Conservation (phyloP, 92 coral and sea anemone species). For the Meandrina meandrites region DNA sequence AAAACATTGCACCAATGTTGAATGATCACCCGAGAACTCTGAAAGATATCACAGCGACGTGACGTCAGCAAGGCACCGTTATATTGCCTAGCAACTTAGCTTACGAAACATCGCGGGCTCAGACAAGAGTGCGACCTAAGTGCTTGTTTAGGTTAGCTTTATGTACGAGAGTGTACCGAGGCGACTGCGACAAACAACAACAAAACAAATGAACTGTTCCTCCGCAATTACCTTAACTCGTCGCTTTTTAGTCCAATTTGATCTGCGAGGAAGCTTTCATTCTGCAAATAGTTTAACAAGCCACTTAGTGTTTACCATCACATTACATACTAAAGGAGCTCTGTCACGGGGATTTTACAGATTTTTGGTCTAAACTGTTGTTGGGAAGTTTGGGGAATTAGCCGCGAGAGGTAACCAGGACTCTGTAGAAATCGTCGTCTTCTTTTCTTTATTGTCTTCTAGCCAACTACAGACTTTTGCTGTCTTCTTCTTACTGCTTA, state of each 20-base stretch:
- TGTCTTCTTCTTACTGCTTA: too few species aligned
- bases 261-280: slow-evolving; percentile 87
- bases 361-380: too few species aligned
- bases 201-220: background rate
- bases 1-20: background rate
- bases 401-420: too few species aligned
- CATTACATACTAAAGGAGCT: too few species aligned
- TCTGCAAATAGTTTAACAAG: slow-evolving; percentile 42
- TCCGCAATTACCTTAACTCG: slow-evolving; percentile 94
- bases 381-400: too few species aligned
- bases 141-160: background rate
- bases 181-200: background rate
- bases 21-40: background rate
- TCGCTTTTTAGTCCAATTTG: slow-evolving; percentile 87
- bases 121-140: background rate
- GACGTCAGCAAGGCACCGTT: background rate
- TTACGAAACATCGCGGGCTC: background rate
- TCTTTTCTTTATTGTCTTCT: too few species aligned
- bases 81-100: background rate
- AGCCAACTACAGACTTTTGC: too few species aligned
- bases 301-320: background rate
- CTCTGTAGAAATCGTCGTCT: too few species aligned
- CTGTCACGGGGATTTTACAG: too few species aligned
- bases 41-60: background rate
- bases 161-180: background rate